Conservation (phyloP, 2,797 vertebrate genomes). For the Acanthurus tractus region DNA sequence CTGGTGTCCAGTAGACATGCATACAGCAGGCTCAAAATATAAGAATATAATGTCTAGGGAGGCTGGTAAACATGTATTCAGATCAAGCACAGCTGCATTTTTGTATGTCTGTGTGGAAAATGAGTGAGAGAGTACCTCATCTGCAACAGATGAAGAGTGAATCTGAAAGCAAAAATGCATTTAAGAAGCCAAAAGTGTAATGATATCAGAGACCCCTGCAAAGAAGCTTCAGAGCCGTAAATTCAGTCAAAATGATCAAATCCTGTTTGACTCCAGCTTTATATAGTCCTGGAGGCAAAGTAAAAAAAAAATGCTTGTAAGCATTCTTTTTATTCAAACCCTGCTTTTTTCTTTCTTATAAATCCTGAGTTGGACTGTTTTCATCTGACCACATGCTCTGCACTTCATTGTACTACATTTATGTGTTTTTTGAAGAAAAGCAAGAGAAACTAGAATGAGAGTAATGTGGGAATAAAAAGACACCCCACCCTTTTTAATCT, state of each 20-base stretch:
- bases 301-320: constrained; percentile 43
- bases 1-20: constrained; percentile 1
- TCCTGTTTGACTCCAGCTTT: constrained; percentile 53
- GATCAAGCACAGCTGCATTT: constrained; percentile 5
- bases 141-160: constrained; percentile 32
- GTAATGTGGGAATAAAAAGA: not conserved
- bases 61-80: not conserved
- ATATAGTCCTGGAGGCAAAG: constrained; percentile 59
- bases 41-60: constrained; percentile 1
- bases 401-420: not conserved
- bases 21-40: not conserved
- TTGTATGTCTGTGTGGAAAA: not conserved
- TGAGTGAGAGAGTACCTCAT: constrained; percentile 32
- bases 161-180: constrained; percentile 41
- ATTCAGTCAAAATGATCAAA: constrained; percentile 44
- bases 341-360: not conserved
- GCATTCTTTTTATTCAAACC: constrained; percentile 1
- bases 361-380: constrained; percentile 4
- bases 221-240: constrained; percentile 42
- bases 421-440: constrained; percentile 6
- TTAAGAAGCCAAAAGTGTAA: constrained; percentile 32
- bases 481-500: no score
- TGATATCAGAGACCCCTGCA: constrained; percentile 59
- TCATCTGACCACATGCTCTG: constrained; percentile 10
- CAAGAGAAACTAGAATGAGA: not conserved